Evolutionary conservation across 2,797 vertebrate genomes (phyloP).

Genomic region (Apodemus agrarius): DNA sequence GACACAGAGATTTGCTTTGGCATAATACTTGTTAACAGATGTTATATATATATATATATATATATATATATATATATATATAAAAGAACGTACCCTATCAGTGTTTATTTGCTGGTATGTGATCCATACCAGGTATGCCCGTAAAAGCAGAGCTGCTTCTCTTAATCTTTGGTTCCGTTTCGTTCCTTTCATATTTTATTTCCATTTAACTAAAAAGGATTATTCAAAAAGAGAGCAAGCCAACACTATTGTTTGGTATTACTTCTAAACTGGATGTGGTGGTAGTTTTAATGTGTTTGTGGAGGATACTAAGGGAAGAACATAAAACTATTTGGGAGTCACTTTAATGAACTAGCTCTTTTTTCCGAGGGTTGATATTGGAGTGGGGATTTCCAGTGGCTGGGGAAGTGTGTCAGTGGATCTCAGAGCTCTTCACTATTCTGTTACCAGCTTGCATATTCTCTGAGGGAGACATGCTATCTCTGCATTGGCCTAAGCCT

Average conservation of each 20-base stretch:
- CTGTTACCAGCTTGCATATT: conserved; percentile 1
- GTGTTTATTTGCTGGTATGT: background rate
- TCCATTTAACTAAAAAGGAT: conserved; percentile 1
- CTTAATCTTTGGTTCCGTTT: background rate
- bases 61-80: background rate
- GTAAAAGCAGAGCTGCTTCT: conserved; percentile 25
- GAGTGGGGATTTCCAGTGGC: conserved; percentile 31
- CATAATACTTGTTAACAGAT: conserved; percentile 59
- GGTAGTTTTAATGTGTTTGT: background rate
- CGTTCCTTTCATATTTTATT: conserved; percentile 10
- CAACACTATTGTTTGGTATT: conserved; percentile 30
- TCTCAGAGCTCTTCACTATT: conserved; percentile 26
- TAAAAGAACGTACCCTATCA: background rate
- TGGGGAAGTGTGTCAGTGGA: background rate
- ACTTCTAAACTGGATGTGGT: background rate
- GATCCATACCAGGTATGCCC: background rate
- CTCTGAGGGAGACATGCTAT: background rate
- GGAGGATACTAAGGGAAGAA: background rate
- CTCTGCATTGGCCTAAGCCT: background rate
- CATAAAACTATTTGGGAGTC: conserved; percentile 34
- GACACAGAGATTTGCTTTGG: background rate
- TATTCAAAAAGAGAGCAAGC: conserved; percentile 7
- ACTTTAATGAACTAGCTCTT: conserved; percentile 45
- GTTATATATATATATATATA: background rate
- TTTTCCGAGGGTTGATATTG: conserved; percentile 38